Evolutionary conservation across 2,113 vertebrate genomes (phyloP).

Genomic region (Dissostichus mawsoni): DNA sequence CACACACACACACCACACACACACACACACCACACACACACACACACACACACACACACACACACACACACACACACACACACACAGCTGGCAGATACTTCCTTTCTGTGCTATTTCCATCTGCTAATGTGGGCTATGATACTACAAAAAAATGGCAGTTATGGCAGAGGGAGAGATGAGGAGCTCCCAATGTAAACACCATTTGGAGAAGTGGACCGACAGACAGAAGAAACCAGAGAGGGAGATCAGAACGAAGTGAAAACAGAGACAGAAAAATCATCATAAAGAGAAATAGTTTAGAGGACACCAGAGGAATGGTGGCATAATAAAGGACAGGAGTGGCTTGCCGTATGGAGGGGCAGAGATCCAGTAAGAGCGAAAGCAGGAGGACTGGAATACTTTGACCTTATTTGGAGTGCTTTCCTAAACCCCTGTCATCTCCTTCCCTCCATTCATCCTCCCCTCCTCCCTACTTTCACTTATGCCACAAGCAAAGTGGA

Average conservation of each 20-base stretch:
- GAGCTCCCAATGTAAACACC: conserved; percentile 53
- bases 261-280: not conserved
- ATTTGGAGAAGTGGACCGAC: conserved; percentile 36
- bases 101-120: conserved; percentile 80
- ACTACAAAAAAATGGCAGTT: conserved; percentile 64
- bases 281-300: not conserved
- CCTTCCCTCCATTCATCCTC: not conserved
- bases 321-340: conserved; percentile 1
- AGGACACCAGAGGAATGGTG: not conserved
- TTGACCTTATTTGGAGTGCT: conserved; percentile 84
- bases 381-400: conserved; percentile 75
- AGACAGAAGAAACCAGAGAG: not conserved
- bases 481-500: conserved; percentile 44
- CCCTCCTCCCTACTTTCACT: conserved; percentile 7
- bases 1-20: not conserved
- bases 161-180: conserved; percentile 44
- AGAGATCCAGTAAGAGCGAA: conserved; percentile 35
- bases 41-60: not conserved
- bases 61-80: conserved; percentile 1
- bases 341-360: conserved; percentile 1
- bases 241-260: not conserved
- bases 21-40: no score
- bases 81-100: conserved; percentile 65
- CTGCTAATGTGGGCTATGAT: conserved; percentile 83
- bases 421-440: conserved; percentile 61